Evolutionary conservation across 2,797 vertebrate genomes (phyloP).

Genomic region (Microcaecilia unicolor): DNA sequence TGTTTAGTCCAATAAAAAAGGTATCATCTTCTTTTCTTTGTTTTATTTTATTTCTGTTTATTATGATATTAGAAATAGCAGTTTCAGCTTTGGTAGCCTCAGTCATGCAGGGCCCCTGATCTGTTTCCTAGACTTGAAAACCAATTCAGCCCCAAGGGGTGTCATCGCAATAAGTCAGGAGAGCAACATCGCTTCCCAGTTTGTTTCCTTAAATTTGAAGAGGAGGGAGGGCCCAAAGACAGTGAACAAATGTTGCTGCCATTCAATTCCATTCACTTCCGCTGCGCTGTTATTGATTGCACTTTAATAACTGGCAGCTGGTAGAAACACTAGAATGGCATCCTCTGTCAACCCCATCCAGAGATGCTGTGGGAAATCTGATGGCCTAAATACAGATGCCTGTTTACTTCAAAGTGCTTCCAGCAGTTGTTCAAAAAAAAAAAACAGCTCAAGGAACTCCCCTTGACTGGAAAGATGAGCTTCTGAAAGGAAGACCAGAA

Average conservation of each 20-base stretch:
- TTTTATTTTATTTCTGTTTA: too few relatives aligned
- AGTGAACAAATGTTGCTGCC: neutral
- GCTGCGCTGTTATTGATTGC: conserved; percentile 1
- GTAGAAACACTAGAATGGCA: conserved; percentile 11
- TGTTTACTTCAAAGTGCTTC: conserved; percentile 46
- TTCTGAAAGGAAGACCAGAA: conserved; percentile 35
- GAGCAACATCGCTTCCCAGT: too few relatives aligned
- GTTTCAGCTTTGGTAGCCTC: too few relatives aligned
- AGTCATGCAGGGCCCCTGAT: too few relatives aligned
- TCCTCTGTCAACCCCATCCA: conserved; percentile 21
- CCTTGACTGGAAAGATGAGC: conserved; percentile 8
- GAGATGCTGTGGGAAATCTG: conserved; percentile 25
- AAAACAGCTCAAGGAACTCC: conserved; percentile 22
- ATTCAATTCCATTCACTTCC: neutral
- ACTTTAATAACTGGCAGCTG: conserved; percentile 11
- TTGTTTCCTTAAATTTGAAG: neutral
- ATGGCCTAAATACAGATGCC: conserved; percentile 9
- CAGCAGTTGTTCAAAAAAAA: conserved; percentile 23
- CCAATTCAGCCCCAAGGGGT: too few relatives aligned
- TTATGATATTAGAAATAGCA: too few relatives aligned
- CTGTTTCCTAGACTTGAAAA: too few relatives aligned
- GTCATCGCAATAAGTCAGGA: too few relatives aligned
- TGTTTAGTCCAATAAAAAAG: too few relatives aligned
- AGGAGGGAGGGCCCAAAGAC: neutral
- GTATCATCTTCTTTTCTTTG: too few relatives aligned